Base-by-base conservation (phyloP, 1,140 invertebrate species). In the Platyura marginata region DNA sequence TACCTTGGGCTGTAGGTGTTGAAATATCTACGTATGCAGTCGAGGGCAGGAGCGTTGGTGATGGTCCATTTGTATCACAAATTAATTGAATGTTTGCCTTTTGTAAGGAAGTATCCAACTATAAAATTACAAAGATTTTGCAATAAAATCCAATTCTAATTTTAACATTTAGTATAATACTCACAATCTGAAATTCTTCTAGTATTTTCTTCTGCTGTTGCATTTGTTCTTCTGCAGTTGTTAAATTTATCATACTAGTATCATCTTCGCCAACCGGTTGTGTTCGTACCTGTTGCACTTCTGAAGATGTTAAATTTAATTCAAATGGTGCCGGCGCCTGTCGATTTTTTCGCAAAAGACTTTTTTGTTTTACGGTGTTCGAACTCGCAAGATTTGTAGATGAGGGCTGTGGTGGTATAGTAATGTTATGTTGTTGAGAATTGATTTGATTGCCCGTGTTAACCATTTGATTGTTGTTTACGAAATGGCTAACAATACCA, bases 191-290 rank as follows among this genome's bases (percentile, higher is more conserved):
- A 25, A 41, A 40, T 45, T 44, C 37, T 16, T 19, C 33, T 16
- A 42, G 15, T 23, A 35, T 46, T 44, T 21, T 41, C 21, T 9
- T 9, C 18, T 19, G 40, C n/a, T 41, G 40, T 19, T 25, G 22
- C 22, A 18, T 6, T 41, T 41, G 40, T 8, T 37, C 25, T 29
- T 29, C 25, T 13, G 25, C 25, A 29, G n/a, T n/a, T n/a, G n/a
- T n/a, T n/a, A n/a, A 29, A 29, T 29, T 29, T 6, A 13, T 6
- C 25, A 29, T 29, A 29, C 13, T 29, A 13, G 25, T 29, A 29
- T 6, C 25, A 29, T 60, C 57, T 41, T 61, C 58, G 1, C 58
- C 58, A 29, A 61, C 21, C 1, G 56, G 58, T 39, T 61, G 58
- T 1, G 56, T 55, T 15, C 58, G 57, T 9, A 57, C 50, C 43